Evolutionary conservation across 2,888 invertebrate genomes (phyloP).

Genomic region (Diplazon laetatorius): DNA sequence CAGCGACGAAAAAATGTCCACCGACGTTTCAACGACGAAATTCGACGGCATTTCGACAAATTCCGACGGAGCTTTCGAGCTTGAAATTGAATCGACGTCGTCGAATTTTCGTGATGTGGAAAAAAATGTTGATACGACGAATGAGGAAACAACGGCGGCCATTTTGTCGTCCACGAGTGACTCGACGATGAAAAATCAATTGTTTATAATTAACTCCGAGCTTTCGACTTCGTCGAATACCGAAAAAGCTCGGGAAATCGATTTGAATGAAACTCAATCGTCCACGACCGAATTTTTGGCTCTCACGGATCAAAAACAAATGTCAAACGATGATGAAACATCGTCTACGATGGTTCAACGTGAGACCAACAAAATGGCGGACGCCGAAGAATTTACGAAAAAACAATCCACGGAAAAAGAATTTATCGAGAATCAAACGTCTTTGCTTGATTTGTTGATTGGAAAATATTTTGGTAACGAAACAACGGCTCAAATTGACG

Average conservation of each 20-base stretch:
- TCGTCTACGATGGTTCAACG: not conserved
- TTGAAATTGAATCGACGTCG: no score
- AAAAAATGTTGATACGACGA: conserved; percentile 12
- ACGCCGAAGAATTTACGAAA: conserved; percentile 23
- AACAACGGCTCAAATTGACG: conserved; percentile 19
- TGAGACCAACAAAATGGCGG: not conserved
- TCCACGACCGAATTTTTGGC: not conserved
- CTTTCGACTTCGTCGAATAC: not conserved
- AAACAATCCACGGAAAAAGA: not conserved
- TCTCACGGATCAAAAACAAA: no score
- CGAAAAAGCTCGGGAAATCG: not conserved
- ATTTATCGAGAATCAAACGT: conserved; percentile 26
- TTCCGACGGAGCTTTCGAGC: no score
- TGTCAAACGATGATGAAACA: not conserved
- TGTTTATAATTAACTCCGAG: not conserved
- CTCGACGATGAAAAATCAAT: not conserved
- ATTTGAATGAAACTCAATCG: not conserved
- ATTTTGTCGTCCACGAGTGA: conserved; percentile 6
- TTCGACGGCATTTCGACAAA: no score
- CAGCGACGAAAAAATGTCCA: no score
- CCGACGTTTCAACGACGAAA: no score
- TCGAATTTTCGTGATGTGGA: no score
- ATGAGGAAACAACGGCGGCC: not conserved
- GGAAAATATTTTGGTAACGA: conserved; percentile 51
- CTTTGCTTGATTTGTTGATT: conserved; percentile 50